Evolutionary conservation across 2,888 invertebrate species (phyloP).

Genomic region (Pinctada fucata): DNA sequence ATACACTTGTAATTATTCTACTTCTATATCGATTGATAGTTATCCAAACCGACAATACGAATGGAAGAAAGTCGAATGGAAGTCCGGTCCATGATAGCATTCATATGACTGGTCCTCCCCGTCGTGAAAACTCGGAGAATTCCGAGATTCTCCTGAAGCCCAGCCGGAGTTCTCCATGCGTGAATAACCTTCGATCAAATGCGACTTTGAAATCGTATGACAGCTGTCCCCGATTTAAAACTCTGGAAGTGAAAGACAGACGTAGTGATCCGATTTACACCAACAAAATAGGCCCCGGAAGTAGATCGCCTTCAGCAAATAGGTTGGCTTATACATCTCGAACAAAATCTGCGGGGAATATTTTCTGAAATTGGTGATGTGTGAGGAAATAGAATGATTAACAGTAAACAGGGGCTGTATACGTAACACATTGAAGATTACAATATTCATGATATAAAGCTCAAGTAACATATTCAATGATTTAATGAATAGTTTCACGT

Average conservation of each 20-base stretch:
- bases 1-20: slow-evolving; percentile 90
- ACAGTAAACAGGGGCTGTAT: too few species aligned
- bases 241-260: slow-evolving; percentile 12
- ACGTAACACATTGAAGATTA: too few species aligned
- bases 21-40: slow-evolving; percentile 87
- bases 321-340: neutral
- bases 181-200: slow-evolving; percentile 14
- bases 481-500: too few species aligned
- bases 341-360: neutral
- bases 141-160: slow-evolving; percentile 15
- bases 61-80: slow-evolving; percentile 25
- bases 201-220: slow-evolving; percentile 22
- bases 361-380: neutral
- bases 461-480: too few species aligned
- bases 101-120: neutral
- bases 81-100: slow-evolving; percentile 12
- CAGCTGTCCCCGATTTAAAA: slow-evolving; percentile 34
- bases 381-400: too few species aligned
- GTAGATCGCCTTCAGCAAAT: slow-evolving; percentile 3
- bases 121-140: neutral
- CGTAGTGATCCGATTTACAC: slow-evolving; percentile 23
- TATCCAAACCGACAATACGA: slow-evolving; percentile 45
- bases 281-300: slow-evolving; percentile 3
- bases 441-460: too few species aligned
- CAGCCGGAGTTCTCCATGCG: slow-evolving; percentile 33